A percentile compares a stretch with the other conserved stretches of the same genome.
These are phyloP conservation scores for Casuarius casuarius DNA, from an alignment of 2,113 vertebrate genomes.

Conservation along the genomic window DNA sequence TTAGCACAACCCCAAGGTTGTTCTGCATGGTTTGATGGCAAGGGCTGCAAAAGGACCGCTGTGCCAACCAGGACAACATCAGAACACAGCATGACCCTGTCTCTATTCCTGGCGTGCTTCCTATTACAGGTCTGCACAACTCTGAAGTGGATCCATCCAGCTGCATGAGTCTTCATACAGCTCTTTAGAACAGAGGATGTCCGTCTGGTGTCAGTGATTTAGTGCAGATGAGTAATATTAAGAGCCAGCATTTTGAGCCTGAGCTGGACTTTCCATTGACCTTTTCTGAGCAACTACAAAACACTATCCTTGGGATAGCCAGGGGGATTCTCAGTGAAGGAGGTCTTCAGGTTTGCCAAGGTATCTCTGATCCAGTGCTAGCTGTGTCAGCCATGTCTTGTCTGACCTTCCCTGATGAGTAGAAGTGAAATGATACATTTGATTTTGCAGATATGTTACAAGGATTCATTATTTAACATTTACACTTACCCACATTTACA, in stretches of 20 bases:
- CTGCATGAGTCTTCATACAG: neutral
- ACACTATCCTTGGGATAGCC: neutral
- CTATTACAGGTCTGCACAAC: neutral
- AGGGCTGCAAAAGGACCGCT: neutral
- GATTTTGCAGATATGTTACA: neutral
- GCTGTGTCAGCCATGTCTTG: neutral
- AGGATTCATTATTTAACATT: constrained; percentile 12
- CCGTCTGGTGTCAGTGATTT: neutral
- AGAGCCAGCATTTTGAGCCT: neutral
- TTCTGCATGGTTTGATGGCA: neutral
- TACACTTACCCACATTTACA: neutral
- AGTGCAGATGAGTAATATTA: neutral
- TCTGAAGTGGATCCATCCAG: neutral
- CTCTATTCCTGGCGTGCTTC: neutral
- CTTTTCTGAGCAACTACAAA: neutral
- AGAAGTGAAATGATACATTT: constrained; percentile 14
- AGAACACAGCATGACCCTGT: neutral
- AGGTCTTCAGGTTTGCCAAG: neutral
- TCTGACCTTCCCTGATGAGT: neutral
- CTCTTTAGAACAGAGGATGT: neutral
- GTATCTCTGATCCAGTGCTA: neutral
- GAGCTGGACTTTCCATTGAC: neutral
- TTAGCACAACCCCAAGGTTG: neutral
- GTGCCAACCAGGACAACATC: neutral
- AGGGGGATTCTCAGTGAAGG: neutral